A percentile compares a stretch with the other conserved stretches of the same genome.
These are phyloP conservation scores for Labroides dimidiatus DNA, from an alignment of 2,797 vertebrate genomes.

Conservation along the genomic window DNA sequence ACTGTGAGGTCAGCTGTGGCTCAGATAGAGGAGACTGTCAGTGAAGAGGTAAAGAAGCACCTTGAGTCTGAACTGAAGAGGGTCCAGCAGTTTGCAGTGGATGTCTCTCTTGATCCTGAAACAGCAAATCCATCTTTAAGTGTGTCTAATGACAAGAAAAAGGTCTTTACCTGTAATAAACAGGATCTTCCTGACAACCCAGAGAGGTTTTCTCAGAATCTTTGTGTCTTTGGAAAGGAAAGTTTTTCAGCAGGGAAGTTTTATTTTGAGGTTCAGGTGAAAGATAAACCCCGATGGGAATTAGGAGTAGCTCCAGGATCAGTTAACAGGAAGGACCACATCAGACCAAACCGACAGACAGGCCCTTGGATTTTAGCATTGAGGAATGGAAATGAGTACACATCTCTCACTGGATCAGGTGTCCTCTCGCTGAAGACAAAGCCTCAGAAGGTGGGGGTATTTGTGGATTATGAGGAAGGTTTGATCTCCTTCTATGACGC, in stretches of 20 bases:
- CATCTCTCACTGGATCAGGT: fast-evolving
- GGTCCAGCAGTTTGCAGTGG: background rate
- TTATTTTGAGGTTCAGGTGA: constrained; percentile 26
- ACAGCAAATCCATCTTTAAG: background rate
- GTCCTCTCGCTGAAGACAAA: background rate
- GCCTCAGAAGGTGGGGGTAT: background rate
- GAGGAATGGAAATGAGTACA: background rate
- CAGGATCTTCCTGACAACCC: background rate
- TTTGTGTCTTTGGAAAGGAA: constrained; percentile 13
- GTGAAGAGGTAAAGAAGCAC: background rate
- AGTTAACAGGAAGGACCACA: constrained; percentile 28
- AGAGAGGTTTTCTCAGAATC: constrained; percentile 39
- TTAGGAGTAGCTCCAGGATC: constrained; percentile 37
- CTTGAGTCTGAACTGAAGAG: background rate
- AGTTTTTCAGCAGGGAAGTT: background rate
- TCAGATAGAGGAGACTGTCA: background rate
- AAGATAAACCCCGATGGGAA: constrained; percentile 24
- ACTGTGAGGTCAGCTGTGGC: background rate
- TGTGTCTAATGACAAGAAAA: background rate
- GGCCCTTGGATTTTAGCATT: background rate
- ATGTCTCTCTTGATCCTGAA: background rate
- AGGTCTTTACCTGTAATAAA: background rate
- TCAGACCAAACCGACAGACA: background rate
- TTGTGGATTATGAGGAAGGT: background rate
- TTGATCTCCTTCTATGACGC: background rate